Conservation (phyloP, 2,888 invertebrate species). For the Chymomyza procnemis region DNA sequence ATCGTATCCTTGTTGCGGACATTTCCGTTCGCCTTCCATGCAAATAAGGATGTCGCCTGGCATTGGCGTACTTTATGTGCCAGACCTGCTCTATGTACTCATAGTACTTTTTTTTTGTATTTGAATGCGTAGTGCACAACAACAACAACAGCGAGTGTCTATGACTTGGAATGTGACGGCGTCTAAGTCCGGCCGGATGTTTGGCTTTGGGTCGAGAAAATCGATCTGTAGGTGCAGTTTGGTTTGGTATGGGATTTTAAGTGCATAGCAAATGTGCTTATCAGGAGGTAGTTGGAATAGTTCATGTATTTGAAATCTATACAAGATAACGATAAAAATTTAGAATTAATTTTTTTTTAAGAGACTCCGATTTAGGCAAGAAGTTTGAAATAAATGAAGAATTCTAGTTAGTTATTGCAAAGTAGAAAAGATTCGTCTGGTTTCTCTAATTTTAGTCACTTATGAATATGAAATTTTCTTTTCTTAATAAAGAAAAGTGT, state of each 20-base stretch:
- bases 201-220: not conserved
- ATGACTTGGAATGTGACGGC: not conserved
- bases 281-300: not conserved
- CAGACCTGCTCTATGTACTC: too few species aligned
- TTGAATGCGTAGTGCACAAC: conserved; percentile 28
- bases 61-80: not conserved
- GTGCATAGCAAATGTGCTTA: conserved; percentile 34
- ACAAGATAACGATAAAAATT: too few species aligned
- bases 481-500: too few species aligned
- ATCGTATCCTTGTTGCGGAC: conserved; percentile 39
- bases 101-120: conserved; percentile 31
- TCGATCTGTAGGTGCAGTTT: not conserved
- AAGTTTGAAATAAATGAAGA: too few species aligned
- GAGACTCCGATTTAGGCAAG: too few species aligned
- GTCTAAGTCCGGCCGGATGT: not conserved
- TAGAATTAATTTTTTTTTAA: too few species aligned
- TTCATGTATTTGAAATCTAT: not conserved
- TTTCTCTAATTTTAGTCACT: too few species aligned
- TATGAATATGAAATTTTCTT: too few species aligned
- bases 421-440: too few species aligned
- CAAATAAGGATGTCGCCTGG: conserved; percentile 58
- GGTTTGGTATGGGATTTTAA: not conserved
- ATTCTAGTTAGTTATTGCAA: too few species aligned
- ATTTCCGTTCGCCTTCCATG: conserved; percentile 56
- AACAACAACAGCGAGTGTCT: conserved; percentile 16